These are phyloP conservation scores for Orthosia gracilis DNA, from an alignment of 2,888 invertebrate species.

Conservation along the genomic window DNA sequence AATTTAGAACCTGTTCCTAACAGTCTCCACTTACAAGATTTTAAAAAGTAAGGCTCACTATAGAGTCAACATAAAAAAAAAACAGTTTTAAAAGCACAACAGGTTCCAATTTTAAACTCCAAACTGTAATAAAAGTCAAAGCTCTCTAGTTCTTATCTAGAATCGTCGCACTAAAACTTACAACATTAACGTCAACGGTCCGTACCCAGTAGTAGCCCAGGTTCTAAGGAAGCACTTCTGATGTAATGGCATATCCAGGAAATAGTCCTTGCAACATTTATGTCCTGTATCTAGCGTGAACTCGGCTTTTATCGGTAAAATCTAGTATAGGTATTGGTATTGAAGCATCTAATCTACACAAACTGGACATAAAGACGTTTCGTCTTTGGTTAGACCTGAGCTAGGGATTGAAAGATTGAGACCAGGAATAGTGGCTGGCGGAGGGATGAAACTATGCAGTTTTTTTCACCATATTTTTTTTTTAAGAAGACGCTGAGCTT, in stretches of 20 bases:
- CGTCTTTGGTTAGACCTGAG: too few species aligned
- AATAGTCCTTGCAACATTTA: conserved; percentile 16
- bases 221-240: conserved; percentile 10
- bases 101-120: conserved; percentile 5
- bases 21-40: too few species aligned
- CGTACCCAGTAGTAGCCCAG: background rate
- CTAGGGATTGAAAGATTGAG: too few species aligned
- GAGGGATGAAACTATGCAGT: too few species aligned
- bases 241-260: conserved; percentile 23
- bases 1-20: too few species aligned
- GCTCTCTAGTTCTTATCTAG: conserved; percentile 6
- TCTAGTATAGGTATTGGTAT: too few species aligned
- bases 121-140: conserved; percentile 3
- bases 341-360: background rate
- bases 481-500: background rate
- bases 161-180: conserved; percentile 14
- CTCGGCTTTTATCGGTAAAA: background rate
- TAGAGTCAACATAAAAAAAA: background rate
- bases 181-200: conserved; percentile 5
- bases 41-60: too few species aligned
- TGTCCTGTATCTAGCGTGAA: background rate
- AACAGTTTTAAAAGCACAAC: background rate
- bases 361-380: background rate
- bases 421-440: too few species aligned
- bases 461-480: too few species aligned